Percentiles rank a stretch among this genome's conserved stretches.
These are phyloP conservation scores for Ips nitidus DNA, from an alignment of 1,140 invertebrate species.

Conservation along the genomic window DNA sequence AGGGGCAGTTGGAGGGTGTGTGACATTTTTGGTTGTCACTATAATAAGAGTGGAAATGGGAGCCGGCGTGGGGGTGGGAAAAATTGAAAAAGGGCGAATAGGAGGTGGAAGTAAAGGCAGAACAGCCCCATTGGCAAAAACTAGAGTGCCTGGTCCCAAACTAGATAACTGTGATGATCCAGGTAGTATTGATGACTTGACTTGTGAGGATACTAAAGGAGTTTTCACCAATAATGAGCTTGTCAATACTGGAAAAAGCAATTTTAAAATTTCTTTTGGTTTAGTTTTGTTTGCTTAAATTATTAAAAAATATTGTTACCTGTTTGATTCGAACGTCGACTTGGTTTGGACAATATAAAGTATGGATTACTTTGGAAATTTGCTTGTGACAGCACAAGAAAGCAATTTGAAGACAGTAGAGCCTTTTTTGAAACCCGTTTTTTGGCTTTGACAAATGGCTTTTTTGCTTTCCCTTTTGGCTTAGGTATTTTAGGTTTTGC, in stretches of 20 bases:
- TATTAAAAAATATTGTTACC: slow-evolving; percentile 19
- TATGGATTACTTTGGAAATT: slow-evolving; percentile 35
- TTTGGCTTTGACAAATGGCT: slow-evolving; percentile 14
- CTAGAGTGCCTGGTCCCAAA: slow-evolving; percentile 45
- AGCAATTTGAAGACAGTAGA: slow-evolving; percentile 33
- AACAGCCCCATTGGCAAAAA: slow-evolving; percentile 46
- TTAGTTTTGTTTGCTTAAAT: neutral
- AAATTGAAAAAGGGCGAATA: slow-evolving; percentile 18
- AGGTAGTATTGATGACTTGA: slow-evolving; percentile 35
- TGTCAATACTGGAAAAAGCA: slow-evolving; percentile 39
- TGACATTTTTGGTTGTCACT: slow-evolving; percentile 20
- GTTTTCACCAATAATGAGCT: slow-evolving; percentile 40
- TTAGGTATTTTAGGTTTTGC: slow-evolving; percentile 4
- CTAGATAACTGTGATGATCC: slow-evolving; percentile 19
- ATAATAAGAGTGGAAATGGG: slow-evolving; percentile 31
- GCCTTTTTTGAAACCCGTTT: slow-evolving; percentile 8
- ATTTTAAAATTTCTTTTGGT: neutral
- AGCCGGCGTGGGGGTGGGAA: slow-evolving; percentile 31
- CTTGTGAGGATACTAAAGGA: slow-evolving; percentile 38
- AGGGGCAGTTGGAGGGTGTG: neutral
- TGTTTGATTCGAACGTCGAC: slow-evolving; percentile 33
- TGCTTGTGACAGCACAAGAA: slow-evolving; percentile 39
- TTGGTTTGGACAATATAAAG: slow-evolving; percentile 41
- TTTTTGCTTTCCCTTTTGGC: neutral
- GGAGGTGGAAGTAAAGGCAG: slow-evolving; percentile 42